phyloP scores from a whole-genome alignment of 1,140 invertebrate genomes.

The Drosophila bocki region DNA sequence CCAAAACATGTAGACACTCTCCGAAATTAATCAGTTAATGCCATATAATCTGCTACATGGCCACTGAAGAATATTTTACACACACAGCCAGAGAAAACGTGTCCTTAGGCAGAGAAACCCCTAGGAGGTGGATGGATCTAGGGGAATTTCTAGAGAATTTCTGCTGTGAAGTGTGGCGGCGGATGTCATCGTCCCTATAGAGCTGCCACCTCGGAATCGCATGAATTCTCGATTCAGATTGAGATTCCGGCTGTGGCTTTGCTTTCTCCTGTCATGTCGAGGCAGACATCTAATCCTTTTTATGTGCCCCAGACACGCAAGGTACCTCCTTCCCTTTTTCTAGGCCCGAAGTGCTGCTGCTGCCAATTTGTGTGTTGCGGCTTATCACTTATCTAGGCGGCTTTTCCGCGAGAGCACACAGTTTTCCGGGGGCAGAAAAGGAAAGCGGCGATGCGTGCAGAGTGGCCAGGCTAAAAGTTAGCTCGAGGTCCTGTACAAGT shows the following conservation, averaged over 20 bases:
- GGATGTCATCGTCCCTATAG: constrained; percentile 4
- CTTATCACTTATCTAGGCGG: constrained; percentile 74
- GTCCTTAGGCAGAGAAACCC: not conserved
- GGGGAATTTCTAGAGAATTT: constrained; percentile 4
- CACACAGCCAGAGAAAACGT: not conserved
- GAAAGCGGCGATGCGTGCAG: constrained; percentile 53
- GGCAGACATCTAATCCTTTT: constrained; percentile 53
- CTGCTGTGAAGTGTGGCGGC: constrained; percentile 9
- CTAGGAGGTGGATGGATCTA: too few relatives aligned
- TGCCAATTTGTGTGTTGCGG: constrained; percentile 72
- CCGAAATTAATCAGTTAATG: constrained; percentile 27
- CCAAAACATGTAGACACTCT: constrained; percentile 14
- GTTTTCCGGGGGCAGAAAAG: not conserved
- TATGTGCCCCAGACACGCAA: constrained; percentile 54
- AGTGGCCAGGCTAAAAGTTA: constrained; percentile 51
- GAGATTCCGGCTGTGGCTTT: constrained; percentile 11
- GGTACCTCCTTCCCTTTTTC: not conserved
- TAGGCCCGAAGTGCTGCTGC: constrained; percentile 22
- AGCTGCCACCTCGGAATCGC: constrained; percentile 24
- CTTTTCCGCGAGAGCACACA: constrained; percentile 19
- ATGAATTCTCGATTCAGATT: constrained; percentile 31
- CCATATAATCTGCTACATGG: constrained; percentile 8
- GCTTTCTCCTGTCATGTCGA: constrained; percentile 30
- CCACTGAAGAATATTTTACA: not conserved
- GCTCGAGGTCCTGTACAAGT: not conserved